Evolutionary conservation across 2,797 vertebrate genomes (phyloP).

Genomic region (Sphenopsis melanotis): DNA sequence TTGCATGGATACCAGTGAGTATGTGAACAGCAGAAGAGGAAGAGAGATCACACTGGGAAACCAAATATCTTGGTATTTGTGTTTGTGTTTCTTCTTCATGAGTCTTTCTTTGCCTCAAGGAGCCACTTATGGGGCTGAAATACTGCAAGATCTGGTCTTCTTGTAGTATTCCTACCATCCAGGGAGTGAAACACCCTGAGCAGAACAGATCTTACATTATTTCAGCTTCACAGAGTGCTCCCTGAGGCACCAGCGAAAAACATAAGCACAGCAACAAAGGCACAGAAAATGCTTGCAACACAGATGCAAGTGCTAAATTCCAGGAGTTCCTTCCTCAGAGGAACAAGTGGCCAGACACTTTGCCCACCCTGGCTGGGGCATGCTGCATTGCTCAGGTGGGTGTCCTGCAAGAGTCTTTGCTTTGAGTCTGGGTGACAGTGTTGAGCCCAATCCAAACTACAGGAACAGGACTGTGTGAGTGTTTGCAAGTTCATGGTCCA

Average conservation of each 20-base stretch:
- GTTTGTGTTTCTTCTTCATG: conserved; percentile 51
- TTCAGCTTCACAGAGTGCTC: conserved; percentile 59
- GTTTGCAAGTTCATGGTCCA: not conserved
- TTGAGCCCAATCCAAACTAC: not conserved
- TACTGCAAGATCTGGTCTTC: conserved; percentile 61
- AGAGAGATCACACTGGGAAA: conserved; percentile 25
- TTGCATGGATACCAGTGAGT: not conserved
- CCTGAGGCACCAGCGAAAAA: conserved; percentile 27
- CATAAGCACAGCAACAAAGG: conserved; percentile 37
- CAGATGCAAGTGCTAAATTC: conserved; percentile 3
- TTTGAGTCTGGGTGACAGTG: rapidly evolving
- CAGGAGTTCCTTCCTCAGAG: not conserved
- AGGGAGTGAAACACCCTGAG: conserved; percentile 56
- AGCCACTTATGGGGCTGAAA: conserved; percentile 62
- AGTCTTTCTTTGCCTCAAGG: conserved; percentile 63
- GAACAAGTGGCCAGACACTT: rapidly evolving
- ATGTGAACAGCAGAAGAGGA: not conserved
- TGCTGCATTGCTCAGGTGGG: rapidly evolving
- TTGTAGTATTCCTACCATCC: conserved; percentile 38
- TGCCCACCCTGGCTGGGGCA: not conserved
- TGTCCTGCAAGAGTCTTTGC: not conserved
- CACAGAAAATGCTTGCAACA: conserved; percentile 20
- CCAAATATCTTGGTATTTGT: conserved; percentile 42
- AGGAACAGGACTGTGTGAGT: not conserved
- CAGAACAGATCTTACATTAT: conserved; percentile 65